Percentiles rank a stretch among this genome's conserved stretches.
Evolutionary conservation across 2,888 invertebrate species (phyloP).

Genomic region (Ophonus ardosiacus): DNA sequence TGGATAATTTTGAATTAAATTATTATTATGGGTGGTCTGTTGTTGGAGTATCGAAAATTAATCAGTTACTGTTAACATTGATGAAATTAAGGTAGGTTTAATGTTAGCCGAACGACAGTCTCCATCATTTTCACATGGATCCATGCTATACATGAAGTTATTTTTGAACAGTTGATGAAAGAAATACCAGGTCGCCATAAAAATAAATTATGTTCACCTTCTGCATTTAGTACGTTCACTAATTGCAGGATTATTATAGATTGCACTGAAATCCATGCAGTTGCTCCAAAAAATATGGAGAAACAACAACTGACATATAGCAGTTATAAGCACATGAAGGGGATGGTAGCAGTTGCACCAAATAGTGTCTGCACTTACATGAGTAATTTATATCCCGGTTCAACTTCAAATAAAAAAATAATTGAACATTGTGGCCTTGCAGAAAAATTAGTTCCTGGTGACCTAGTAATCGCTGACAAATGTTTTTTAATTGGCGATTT

Average conservation of each 20-base stretch:
- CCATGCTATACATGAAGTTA: constrained; percentile 66
- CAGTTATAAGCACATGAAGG: constrained; percentile 68
- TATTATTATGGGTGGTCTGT: constrained; percentile 41
- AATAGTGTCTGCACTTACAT: constrained; percentile 69
- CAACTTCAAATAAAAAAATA: constrained; percentile 68
- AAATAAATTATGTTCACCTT: constrained; percentile 67
- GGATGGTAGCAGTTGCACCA: constrained; percentile 68
- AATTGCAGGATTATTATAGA: constrained; percentile 67
- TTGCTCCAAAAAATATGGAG: constrained; percentile 63
- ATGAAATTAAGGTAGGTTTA: constrained; percentile 66
- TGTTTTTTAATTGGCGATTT: constrained; percentile 68
- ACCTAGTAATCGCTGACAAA: constrained; percentile 68
- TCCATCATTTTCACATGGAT: constrained; percentile 66
- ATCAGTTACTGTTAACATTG: constrained; percentile 44
- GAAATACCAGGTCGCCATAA: constrained; percentile 65
- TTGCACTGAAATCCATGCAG: constrained; percentile 66
- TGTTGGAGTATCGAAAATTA: constrained; percentile 20
- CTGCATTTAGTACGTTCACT: constrained; percentile 65
- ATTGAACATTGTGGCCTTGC: constrained; percentile 66
- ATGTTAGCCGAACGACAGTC: constrained; percentile 62
- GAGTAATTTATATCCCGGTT: constrained; percentile 68
- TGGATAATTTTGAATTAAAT: constrained; percentile 34
- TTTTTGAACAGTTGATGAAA: constrained; percentile 66
- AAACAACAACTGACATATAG: constrained; percentile 66
- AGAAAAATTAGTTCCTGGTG: constrained; percentile 66